Evolutionary conservation across 2,113 vertebrate species (phyloP).

Genomic region (Xiphias gladius): DNA sequence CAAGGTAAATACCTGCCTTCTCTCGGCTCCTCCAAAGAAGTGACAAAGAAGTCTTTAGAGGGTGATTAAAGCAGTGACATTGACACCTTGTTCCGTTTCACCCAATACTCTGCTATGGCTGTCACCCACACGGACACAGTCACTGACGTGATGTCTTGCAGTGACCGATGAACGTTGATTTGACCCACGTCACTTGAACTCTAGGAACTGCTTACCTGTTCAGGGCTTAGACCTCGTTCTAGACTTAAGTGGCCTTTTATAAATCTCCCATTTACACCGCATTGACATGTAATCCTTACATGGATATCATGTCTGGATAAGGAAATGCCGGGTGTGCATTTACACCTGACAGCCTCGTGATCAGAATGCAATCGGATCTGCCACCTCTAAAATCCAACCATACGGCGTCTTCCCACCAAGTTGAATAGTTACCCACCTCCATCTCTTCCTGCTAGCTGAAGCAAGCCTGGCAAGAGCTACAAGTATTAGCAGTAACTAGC

Average conservation of each 20-base stretch:
- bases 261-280: not conserved
- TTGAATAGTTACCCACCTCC: too few relatives aligned
- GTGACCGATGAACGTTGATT: not conserved
- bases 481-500: too few relatives aligned
- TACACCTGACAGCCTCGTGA: not conserved
- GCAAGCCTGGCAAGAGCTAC: too few relatives aligned
- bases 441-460: too few relatives aligned
- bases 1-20: slow-evolving; percentile 3
- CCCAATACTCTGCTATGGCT: not conserved
- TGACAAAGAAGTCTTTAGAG: slow-evolving; percentile 10
- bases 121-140: slow-evolving; percentile 2
- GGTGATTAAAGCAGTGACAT: slow-evolving; percentile 28
- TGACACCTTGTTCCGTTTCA: slow-evolving; percentile 26
- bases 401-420: too few relatives aligned
- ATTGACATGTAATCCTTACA: not conserved
- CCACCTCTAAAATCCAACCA: too few relatives aligned
- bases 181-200: not conserved
- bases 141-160: not conserved
- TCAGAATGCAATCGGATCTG: too few relatives aligned
- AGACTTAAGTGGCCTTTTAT: not conserved
- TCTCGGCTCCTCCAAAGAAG: not conserved
- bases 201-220: not conserved
- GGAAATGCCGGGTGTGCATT: not conserved
- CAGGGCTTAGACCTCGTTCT: not conserved
- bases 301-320: not conserved